Evolutionary conservation across 2,888 invertebrate genomes (phyloP).

Genomic region (Amblyjoppa proteus): DNA sequence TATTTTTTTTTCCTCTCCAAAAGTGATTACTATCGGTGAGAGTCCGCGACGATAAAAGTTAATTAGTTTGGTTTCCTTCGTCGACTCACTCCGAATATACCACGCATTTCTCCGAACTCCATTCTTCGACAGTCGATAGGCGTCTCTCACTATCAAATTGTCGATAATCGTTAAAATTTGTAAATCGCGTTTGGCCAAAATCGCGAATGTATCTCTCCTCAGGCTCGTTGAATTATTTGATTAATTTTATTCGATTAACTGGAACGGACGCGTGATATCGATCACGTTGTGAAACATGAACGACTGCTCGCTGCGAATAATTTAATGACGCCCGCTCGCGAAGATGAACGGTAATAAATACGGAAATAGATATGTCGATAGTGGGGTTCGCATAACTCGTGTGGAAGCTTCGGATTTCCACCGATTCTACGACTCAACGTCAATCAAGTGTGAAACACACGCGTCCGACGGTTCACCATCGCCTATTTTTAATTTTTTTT

Average conservation of each 20-base stretch:
- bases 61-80: neutral
- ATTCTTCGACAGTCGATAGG: neutral
- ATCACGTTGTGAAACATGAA: neutral
- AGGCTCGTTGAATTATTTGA: neutral
- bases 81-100: neutral
- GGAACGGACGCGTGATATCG: neutral
- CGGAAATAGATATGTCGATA: constrained; percentile 11
- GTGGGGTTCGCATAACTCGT: neutral
- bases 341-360: constrained; percentile 5
- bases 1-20: constrained; percentile 10
- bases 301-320: neutral
- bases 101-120: neutral
- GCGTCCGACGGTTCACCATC: neutral
- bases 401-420: neutral
- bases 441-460: neutral
- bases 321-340: neutral
- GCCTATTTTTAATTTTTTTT: neutral
- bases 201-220: neutral
- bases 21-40: neutral
- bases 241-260: neutral
- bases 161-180: neutral
- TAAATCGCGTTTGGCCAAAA: neutral
- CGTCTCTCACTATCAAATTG: neutral
- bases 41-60: neutral
- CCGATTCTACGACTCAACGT: neutral